Evolutionary conservation across 2,113 vertebrate genomes (phyloP).

Genomic region (Sprattus sprattus): DNA sequence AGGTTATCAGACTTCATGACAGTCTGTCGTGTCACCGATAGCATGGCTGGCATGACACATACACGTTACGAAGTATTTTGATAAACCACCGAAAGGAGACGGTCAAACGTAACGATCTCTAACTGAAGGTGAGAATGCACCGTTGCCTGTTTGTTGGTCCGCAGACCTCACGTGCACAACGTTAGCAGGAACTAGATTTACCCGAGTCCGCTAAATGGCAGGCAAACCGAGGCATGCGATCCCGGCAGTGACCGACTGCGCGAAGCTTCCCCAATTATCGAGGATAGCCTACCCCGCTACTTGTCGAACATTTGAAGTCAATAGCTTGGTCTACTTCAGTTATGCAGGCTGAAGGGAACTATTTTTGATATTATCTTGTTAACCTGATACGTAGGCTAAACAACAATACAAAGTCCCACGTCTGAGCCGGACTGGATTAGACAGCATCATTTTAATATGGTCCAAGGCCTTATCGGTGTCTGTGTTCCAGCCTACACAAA

Average conservation of each 20-base stretch:
- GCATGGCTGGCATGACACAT: neutral
- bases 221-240: constrained; percentile 51
- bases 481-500: neutral
- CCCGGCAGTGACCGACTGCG: constrained; percentile 63
- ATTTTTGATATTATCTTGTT: neutral
- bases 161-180: constrained; percentile 10
- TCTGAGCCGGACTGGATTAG: neutral
- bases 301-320: constrained; percentile 12
- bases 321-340: neutral
- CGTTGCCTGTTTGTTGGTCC: constrained; percentile 17
- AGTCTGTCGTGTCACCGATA: neutral
- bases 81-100: neutral
- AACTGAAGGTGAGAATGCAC: constrained; percentile 8
- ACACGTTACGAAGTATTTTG: neutral
- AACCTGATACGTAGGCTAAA: neutral
- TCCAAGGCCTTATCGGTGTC: constrained; percentile 2
- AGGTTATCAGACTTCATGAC: neutral
- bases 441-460: neutral
- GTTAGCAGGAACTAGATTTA: constrained; percentile 46
- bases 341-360: neutral
- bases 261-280: constrained; percentile 54
- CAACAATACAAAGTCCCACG: constrained; percentile 3
- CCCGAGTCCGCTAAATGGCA: constrained; percentile 61
- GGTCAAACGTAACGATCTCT: neutral
- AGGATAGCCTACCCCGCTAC: constrained; percentile 30